phyloP scores from a whole-genome alignment of 2,888 invertebrate species.

The Apotomis capreana region DNA sequence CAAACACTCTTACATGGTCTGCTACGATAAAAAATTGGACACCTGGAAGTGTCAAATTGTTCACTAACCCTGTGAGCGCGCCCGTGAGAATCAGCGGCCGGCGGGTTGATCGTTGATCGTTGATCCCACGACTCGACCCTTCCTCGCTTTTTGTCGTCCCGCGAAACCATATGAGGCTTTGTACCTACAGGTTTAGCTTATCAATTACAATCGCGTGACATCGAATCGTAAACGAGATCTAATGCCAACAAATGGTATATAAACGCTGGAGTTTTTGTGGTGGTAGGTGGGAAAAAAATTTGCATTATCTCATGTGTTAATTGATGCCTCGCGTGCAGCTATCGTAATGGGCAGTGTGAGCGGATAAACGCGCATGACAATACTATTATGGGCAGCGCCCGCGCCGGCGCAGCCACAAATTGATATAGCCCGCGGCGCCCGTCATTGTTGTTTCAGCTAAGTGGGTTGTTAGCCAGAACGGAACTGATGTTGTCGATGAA shows the following conservation, averaged over 20 bases:
- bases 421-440: slow-evolving; percentile 46
- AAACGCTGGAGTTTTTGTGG: slow-evolving; percentile 16
- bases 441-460: slow-evolving; percentile 58
- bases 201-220: slow-evolving; percentile 36
- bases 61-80: slow-evolving; percentile 75
- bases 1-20: slow-evolving; percentile 74
- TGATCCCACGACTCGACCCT: slow-evolving; percentile 37
- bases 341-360: slow-evolving; percentile 49
- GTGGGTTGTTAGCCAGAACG: slow-evolving; percentile 55
- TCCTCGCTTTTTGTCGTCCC: slow-evolving; percentile 35
- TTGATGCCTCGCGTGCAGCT: slow-evolving; percentile 49
- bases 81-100: slow-evolving; percentile 71
- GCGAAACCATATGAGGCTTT: slow-evolving; percentile 23
- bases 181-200: slow-evolving; percentile 27
- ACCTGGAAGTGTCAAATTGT: slow-evolving; percentile 84
- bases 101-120: slow-evolving; percentile 43
- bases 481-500: slow-evolving; percentile 53
- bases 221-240: slow-evolving; percentile 24
- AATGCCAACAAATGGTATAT: slow-evolving; percentile 29
- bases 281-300: slow-evolving; percentile 29
- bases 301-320: slow-evolving; percentile 48
- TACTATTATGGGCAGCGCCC: slow-evolving; percentile 31
- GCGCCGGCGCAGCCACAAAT: slow-evolving; percentile 50
- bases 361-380: slow-evolving; percentile 38
- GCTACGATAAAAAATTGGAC: slow-evolving; percentile 76